Conservation (phyloP, 2,113 vertebrate genomes). For the Pyxicephalus adspersus region DNA sequence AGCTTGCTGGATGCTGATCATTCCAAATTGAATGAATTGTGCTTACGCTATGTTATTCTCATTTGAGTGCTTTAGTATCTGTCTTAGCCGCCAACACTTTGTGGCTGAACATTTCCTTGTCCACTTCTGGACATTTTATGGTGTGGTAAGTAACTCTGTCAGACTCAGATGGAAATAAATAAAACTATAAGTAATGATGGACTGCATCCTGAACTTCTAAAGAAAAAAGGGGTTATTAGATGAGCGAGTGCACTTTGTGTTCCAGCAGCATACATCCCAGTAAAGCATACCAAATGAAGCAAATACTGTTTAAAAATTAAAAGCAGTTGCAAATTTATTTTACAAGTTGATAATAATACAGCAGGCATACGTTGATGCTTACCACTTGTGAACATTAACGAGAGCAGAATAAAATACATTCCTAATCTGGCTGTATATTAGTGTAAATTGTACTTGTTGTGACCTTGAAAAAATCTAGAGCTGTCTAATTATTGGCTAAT, state of each 20-base stretch:
- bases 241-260: constrained; percentile 12
- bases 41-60: constrained; percentile 12
- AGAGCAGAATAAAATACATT: constrained; percentile 15
- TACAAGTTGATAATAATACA: constrained; percentile 38
- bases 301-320: constrained; percentile 40
- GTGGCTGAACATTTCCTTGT: constrained; percentile 15
- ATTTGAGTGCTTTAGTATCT: constrained; percentile 29
- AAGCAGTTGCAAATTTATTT: constrained; percentile 52
- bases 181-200: constrained; percentile 24
- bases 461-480: constrained; percentile 31
- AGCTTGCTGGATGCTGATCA: not conserved
- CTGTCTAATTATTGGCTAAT: constrained; percentile 12
- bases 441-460: not conserved
- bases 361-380: constrained; percentile 24
- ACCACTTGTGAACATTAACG: constrained; percentile 6
- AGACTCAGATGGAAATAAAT: not conserved
- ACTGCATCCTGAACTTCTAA: constrained; percentile 23
- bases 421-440: constrained; percentile 1
- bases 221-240: constrained; percentile 24
- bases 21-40: not conserved
- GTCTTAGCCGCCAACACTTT: not conserved
- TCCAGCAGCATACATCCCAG: constrained; percentile 3
- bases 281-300: constrained; percentile 36
- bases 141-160: constrained; percentile 7
- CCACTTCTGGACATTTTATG: constrained; percentile 29